Base-by-base conservation (phyloP, 2,797 vertebrate genomes). In the Danio choprae region DNA sequence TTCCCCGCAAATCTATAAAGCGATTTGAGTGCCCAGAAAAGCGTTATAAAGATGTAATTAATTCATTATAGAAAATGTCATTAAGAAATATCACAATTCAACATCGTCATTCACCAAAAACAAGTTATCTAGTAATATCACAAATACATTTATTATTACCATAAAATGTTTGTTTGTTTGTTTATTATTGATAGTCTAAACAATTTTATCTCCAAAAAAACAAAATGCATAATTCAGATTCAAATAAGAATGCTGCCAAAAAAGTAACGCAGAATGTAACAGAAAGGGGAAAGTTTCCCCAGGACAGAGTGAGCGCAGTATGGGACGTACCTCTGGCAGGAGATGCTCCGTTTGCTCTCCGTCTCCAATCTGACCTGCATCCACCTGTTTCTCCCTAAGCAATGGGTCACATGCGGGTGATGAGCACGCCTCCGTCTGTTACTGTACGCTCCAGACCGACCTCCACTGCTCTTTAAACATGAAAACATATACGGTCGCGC, bases 351-450 rank as follows among this genome's bases (percentile, higher is more conserved):
- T 84, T 81, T 79, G 67, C 12, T 74, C n/a, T 59, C 80, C 80
- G 89, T 88, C 87, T 87, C 87, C 68, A 83, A 74, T 87, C 79
- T 86, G 86, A 81, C 84, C 75, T 75, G 63, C 72, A 82, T 92
- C 90, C 89, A 90, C 90, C 90, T 92, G 89, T 90, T 90, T 87
- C 87, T 83, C 84, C 69, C 81, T 60, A 29, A 29, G 80, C 69
- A 70, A 84, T 59, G 11, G 41, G 64, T 56, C 62, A 65, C 60
- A 64, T 55, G 20, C 15, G 51, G 51, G 48, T n/a, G 48, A 11
- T 29, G 38, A 40, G 13, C 44, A 40, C 55, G 65, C 65, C 56
- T 18, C 67, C 10, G 18, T 43, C 44, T 55, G 48, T 59, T 60
- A 22, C 43, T 51, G 15, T 41, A 70, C 8, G 36, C 3, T 29